Evolutionary conservation across 2,113 vertebrate species (phyloP), one percentile per base, ranked within the genome.

Genomic region (Mugil cephalus): DNA sequence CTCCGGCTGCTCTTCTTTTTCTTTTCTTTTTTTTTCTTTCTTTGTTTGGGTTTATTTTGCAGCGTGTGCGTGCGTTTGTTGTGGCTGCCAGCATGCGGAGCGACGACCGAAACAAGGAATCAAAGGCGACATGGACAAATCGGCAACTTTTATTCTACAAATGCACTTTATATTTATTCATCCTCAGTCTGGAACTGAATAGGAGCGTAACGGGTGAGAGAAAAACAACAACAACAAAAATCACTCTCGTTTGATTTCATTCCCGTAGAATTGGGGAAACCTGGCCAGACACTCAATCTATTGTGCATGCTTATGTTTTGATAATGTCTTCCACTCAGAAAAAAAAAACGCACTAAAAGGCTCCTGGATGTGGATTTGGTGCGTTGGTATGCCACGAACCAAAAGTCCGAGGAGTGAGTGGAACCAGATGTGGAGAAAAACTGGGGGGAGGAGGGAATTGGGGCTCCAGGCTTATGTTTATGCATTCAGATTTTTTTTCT

Each of bases 401-500:
- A 91, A 89, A 89, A 90, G 88, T 93, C 91, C 92, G 84, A 91
- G 89, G 68, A 58, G 84, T 95, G 94, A 96, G 95, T 95, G 92
- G 93, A 96, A 95, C 90, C 95, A 97, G 95, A 96, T 96, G 95
- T 95, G 94, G 78, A 85, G 78, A 76, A 73, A 83, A 72, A 87
- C 48, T n/a, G 60, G 21, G 78, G 43, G 81, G 80, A 75, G 80
- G 61, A n/a, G 48, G 40, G 78, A 54, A 76, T 59, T 68, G 85
- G 80, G 65, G 51, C 54, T 63, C 48, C 19, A 84, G 74, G 77
- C 56, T 65, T 46, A 3, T 3, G 24, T 30, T 30, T 30, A 30
- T 30, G 24, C 5, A 30, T 30, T 30, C 24, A 3, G 24, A 30
- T 30, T 30, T 30, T 48, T 75, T 85, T 81, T 67, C 9, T 47